A percentile compares a stretch with the other conserved stretches of the same genome.
phyloP scores from a whole-genome alignment of 1,140 invertebrate genomes.

The Meloidogyne floridensis region DNA sequence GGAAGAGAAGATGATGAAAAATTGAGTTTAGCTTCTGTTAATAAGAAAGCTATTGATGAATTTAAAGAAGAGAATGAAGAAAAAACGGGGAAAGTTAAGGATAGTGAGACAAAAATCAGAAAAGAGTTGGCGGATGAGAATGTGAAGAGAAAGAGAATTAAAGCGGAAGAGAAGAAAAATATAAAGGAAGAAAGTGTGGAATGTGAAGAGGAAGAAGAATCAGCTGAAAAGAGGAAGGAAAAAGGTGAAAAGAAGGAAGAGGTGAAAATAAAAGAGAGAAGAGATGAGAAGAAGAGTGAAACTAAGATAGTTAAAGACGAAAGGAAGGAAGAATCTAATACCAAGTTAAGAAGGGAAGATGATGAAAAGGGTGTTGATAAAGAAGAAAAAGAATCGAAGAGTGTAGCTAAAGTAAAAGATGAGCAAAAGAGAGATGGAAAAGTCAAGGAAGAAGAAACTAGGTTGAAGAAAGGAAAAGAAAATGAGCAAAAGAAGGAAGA shows the following conservation, averaged over 20 bases:
- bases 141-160: not conserved
- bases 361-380: too few species aligned
- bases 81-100: not conserved
- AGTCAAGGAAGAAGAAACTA: too few species aligned
- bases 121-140: not conserved
- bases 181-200: conserved; percentile 2
- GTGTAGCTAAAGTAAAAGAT: too few species aligned
- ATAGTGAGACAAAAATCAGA: too few species aligned
- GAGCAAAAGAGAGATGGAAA: too few species aligned
- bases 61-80: conserved; percentile 2
- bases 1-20: not conserved
- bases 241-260: not conserved
- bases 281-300: conserved; percentile 11
- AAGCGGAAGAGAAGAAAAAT: not conserved
- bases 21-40: not conserved
- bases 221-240: conserved; percentile 1
- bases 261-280: not conserved
- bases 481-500: not conserved
- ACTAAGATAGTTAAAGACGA: not conserved
- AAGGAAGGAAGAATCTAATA: too few species aligned
- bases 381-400: too few species aligned
- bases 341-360: too few species aligned
- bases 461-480: not conserved
- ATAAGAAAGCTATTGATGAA: conserved; percentile 4
- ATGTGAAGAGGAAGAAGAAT: conserved; percentile 1